These are phyloP conservation scores for Colossoma macropomum DNA, from an alignment of 2,113 vertebrate genomes.

Conservation along the genomic window DNA sequence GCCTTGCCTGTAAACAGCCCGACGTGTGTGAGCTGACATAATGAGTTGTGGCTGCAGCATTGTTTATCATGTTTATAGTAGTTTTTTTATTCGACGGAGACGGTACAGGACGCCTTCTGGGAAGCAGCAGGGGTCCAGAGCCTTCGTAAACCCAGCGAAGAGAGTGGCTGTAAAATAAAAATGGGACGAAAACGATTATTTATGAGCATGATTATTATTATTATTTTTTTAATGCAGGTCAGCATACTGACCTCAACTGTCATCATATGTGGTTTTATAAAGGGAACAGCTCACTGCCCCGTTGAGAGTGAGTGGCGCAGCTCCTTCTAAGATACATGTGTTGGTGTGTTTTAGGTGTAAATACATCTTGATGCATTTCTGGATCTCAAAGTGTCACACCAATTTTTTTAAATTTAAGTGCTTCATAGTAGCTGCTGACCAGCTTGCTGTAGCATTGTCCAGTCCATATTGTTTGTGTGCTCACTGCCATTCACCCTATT, in stretches of 20 bases:
- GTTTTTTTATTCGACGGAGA: neutral
- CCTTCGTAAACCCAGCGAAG: neutral
- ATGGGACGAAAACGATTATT: neutral
- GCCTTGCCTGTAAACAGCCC: conserved; percentile 15
- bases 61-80: conserved; percentile 27
- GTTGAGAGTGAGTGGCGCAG: neutral
- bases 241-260: neutral
- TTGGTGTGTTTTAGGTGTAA: neutral
- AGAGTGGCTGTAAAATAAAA: conserved; percentile 9
- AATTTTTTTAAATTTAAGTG: too few relatives aligned
- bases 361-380: neutral
- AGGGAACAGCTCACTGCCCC: neutral
- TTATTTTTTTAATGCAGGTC: neutral
- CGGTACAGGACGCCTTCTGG: neutral
- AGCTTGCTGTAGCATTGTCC: too few relatives aligned
- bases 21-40: neutral
- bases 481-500: too few relatives aligned
- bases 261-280: neutral
- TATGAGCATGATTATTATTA: neutral
- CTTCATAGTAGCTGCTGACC: too few relatives aligned
- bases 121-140: neutral
- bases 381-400: neutral
- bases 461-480: too few relatives aligned
- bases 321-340: neutral
- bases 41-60: conserved; percentile 2